These are phyloP conservation scores for Heliopora coerulea DNA, from an alignment of 92 coral and sea anemone species.

Conservation along the genomic window DNA sequence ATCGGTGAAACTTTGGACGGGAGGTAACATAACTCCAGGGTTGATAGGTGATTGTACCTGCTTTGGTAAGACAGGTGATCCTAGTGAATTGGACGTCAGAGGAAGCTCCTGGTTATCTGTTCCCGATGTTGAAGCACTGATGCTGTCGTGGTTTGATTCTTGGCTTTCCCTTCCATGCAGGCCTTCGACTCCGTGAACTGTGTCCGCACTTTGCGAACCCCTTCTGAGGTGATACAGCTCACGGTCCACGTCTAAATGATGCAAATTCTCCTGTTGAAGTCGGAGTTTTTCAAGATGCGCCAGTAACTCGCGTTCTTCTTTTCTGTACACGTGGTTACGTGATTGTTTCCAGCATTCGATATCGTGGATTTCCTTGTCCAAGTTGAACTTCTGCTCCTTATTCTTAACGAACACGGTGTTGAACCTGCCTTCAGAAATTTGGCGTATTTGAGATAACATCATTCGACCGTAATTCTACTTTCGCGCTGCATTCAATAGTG, in stretches of 20 bases:
- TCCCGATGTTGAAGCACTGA: neutral
- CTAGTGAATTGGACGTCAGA: neutral
- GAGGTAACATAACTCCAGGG: neutral
- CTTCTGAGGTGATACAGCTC: conserved; percentile 23
- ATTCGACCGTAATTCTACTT: neutral
- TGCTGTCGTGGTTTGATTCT: neutral
- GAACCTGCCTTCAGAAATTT: conserved; percentile 86
- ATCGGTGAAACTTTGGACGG: conserved; percentile 11
- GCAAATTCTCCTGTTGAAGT: conserved; percentile 66
- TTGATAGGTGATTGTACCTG: conserved; percentile 9
- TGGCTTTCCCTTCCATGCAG: neutral
- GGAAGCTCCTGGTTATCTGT: conserved; percentile 1
- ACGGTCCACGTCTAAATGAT: conserved; percentile 43
- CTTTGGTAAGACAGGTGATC: neutral
- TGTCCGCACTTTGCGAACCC: neutral
- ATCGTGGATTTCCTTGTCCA: conserved; percentile 76
- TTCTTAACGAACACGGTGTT: conserved; percentile 89
- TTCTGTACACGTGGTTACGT: conserved; percentile 75
- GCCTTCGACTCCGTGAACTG: neutral
- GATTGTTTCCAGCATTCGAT: conserved; percentile 85
- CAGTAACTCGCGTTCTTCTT: conserved; percentile 79
- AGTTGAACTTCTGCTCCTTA: conserved; percentile 76
- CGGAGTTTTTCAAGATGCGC: conserved; percentile 67
- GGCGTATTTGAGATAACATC: conserved; percentile 85
- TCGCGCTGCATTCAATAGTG: neutral